Evolutionary conservation across 1,140 invertebrate species (phyloP).

Genomic region (Phocides pigmalion): DNA sequence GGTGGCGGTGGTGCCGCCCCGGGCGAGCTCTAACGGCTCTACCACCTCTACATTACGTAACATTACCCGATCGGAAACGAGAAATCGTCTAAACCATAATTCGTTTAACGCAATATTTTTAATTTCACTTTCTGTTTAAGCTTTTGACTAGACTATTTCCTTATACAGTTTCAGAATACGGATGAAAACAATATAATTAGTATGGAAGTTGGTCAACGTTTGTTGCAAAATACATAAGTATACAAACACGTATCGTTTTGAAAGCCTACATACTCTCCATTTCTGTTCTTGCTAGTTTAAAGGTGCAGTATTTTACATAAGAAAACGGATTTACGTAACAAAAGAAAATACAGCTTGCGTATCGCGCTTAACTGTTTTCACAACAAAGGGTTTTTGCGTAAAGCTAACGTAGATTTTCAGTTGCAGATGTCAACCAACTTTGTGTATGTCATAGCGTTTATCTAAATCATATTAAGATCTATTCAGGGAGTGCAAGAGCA

Average conservation of each 20-base stretch:
- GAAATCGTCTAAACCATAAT: conserved; percentile 20
- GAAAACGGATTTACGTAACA: conserved; percentile 23
- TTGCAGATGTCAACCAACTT: too few species aligned
- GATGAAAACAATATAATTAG: conserved; percentile 51
- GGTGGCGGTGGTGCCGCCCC: too few species aligned
- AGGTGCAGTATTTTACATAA: conserved; percentile 24
- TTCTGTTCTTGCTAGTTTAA: conserved; percentile 2
- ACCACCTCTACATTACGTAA: neutral
- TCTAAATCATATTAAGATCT: too few species aligned
- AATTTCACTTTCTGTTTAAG: conserved; percentile 40
- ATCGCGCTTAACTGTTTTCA: conserved; percentile 6
- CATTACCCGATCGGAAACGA: conserved; percentile 1
- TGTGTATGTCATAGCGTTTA: too few species aligned
- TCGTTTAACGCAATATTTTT: conserved; percentile 24
- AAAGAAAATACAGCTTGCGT: conserved; percentile 9
- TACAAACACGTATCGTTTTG: conserved; percentile 16
- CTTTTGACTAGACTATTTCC: conserved; percentile 35
- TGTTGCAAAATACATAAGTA: conserved; percentile 6
- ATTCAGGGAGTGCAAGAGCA: too few species aligned
- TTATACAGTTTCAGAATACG: conserved; percentile 46
- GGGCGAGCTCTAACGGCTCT: too few species aligned
- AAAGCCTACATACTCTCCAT: conserved; percentile 1
- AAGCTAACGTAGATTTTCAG: neutral
- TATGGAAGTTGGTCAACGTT: conserved; percentile 41
- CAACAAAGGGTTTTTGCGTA: conserved; percentile 2